Evolutionary conservation across 2,113 vertebrate species (phyloP), one percentile per base, ranked within the genome.

Genomic region (Collichthys lucidus): DNA sequence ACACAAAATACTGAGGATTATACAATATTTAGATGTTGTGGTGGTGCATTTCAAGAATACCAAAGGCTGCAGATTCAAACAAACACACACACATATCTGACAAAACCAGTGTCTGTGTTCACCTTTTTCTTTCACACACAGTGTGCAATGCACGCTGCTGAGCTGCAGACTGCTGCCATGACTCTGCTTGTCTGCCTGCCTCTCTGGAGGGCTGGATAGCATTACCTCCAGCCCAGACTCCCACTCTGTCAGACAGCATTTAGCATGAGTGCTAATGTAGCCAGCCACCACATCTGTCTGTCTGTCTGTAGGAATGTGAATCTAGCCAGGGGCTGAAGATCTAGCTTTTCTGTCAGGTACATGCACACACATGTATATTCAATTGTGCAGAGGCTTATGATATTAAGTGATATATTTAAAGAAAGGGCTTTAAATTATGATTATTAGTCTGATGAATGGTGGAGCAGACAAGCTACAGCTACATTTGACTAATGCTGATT

Each of bases 121-220:
- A 53, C 14, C 49, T 69, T 82, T 64, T 29, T 26, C 19, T 49
- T 44, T 24, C 40, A 52, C 11, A 24, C 19, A 59, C 59, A 64
- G 67, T 22, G n/a, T 47, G 59, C 26, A 16, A 16, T 47, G 42
- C 7, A 55, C 15, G 9, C 74, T 11, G 31, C 53, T 3, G 52
- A 82, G 86, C 31, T 80, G 77, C 84, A 88, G 78, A 83, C 82
- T 77, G 84, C 89, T 85, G 74, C 77, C 74, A 70, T 89, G 86
- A 85, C 82, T 88, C 79, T 77, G 84, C 82, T 87, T 3, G 81
- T 86, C 86, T 76, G 76, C 61, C 83, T 59, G 73, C 56, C 24
- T 86, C 86, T 88, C 89, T 77, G 64, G 68, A 70, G 88, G 82
- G 77, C 63, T 49, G 74, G 44, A 80, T 76, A 85, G 77, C 76